Evolutionary conservation across 2,113 vertebrate species (phyloP), one percentile per base, ranked within the genome.

Genomic region (Synodontis membranacea): DNA sequence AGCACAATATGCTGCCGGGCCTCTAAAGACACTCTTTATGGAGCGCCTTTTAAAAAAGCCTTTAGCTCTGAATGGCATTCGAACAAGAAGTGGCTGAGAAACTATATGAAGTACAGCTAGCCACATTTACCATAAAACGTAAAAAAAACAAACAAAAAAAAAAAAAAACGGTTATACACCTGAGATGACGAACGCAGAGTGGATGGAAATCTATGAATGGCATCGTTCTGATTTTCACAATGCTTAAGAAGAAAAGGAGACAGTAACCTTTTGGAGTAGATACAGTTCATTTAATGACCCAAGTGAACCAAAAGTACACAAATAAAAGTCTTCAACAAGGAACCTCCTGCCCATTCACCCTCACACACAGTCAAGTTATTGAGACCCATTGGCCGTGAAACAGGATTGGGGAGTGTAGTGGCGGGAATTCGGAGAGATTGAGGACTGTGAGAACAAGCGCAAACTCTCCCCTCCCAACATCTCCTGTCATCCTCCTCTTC

Each of bases 351-450:
- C 23, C 28, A 82, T 52, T 15, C 39, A 84, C 88, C 87, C 48
- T 72, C 42, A 60, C 80, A 54, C 74, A 70, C 81, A 56, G 72
- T 28, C 88, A 54, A 14, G 86, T 60, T 60, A 90, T 89, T 93
- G 89, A 92, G 88, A 89, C 37, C 70, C 89, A 91, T 68, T 90
- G 88, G 89, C 90, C 82, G 80, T 92, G 92, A 94, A 93, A 93
- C 91, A 90, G 88, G 92, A 92, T 90, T 91, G 90, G 64, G 85
- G 76, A 81, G 86, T 42, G 81, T 86, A 86, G 84, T 93, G 94
- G 92, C 82, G 89, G 92, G 93, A 93, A 93, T 80, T 86, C 88
- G 39, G 75, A 68, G 85, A 91, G 85, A 79, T 11, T 44, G 70
- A 86, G 81, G 86, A 75, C 90, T 86, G 86, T 90, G 90, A 88